Base-by-base conservation (phyloP, 2,113 vertebrate genomes). In the Chamaea fasciata region DNA sequence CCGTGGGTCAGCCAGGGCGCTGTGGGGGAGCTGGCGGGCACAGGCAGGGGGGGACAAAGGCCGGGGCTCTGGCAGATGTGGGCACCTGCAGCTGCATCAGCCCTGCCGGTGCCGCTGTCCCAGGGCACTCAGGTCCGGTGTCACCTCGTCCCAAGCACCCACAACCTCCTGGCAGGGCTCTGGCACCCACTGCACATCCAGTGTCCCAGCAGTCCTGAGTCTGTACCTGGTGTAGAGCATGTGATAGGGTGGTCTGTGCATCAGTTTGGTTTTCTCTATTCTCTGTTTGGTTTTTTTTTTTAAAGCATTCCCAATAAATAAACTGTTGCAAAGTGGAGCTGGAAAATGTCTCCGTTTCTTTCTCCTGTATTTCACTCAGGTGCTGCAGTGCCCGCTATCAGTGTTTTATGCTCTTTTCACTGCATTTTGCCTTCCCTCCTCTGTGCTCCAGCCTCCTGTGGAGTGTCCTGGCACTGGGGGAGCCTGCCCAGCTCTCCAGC, bases 301-400 rank as follows among this genome's bases (percentile, higher is more conserved):
- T 70, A 6, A 30, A 92, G 28, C 19, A 12, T 57, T 73, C 37
- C 91, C 47, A 95, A 97, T 96, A 95, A 96, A 97, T 30, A 39
- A 5, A 2, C n/a, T 49, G 75, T 81, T 68, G 80, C 42, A 78
- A 95, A 93, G 39, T 1, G 11, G 53, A 82, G 59, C n/a, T 79
- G 55, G 55, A 81, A 81, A 52, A 24, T 0, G 24, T 21, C 44
- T 92, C 23, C 0, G 21, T 91, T 94, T 91, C 86, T 91, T 80
- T 75, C 56, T 89, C 50, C 31, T 6, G 13, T 33, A 7, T 39
- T 63, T 47, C n/a, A n/a, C n/a, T n/a, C 52, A 50, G 41, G 19
- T 2, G 8, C 42, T 78, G 37, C 65, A 60, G 42, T 37, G 41
- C 15, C 39, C 0, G 0, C 0, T 49, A 4, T 5, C 50, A 31